These are phyloP conservation scores for Desmodus rotundus DNA, from an alignment of 2,113 vertebrate genomes.

Conservation along the genomic window DNA sequence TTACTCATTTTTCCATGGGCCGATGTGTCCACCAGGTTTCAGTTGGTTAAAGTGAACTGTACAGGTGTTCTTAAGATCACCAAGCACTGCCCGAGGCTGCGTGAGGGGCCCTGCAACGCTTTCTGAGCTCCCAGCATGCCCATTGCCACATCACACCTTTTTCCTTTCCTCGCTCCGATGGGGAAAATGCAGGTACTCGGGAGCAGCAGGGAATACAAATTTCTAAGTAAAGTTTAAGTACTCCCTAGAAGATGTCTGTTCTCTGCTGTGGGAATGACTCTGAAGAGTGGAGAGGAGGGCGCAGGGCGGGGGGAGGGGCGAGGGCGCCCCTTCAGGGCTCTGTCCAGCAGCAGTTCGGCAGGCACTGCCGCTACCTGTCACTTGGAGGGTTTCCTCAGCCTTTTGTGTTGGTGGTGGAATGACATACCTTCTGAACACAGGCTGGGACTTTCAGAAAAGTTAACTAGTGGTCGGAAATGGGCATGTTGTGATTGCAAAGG, in stretches of 20 bases:
- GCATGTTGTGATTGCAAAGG: not conserved
- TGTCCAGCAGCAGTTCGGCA: not conserved
- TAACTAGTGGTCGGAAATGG: not conserved
- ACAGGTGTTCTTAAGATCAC: not conserved
- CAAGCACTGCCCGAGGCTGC: not conserved
- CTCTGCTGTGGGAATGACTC: not conserved
- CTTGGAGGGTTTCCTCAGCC: not conserved
- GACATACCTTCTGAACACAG: not conserved
- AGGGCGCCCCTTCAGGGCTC: not conserved
- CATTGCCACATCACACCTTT: not conserved
- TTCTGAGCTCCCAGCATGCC: not conserved
- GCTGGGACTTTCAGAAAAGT: not conserved
- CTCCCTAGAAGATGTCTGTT: not conserved
- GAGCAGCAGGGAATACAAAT: not conserved
- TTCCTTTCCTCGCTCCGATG: not conserved
- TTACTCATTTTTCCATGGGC: not conserved
- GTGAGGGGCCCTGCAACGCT: not conserved
- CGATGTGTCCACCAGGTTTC: not conserved
- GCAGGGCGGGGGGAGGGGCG: not conserved
- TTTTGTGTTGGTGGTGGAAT: not conserved
- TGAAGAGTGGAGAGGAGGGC: not conserved
- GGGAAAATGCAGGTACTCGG: not conserved
- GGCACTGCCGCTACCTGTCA: not conserved
- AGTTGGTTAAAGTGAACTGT: not conserved
- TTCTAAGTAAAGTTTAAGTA: not conserved